Evolutionary conservation across 2,888 invertebrate genomes (phyloP), one percentile per base, ranked within the genome.

Genomic region (Tipula confusa): DNA sequence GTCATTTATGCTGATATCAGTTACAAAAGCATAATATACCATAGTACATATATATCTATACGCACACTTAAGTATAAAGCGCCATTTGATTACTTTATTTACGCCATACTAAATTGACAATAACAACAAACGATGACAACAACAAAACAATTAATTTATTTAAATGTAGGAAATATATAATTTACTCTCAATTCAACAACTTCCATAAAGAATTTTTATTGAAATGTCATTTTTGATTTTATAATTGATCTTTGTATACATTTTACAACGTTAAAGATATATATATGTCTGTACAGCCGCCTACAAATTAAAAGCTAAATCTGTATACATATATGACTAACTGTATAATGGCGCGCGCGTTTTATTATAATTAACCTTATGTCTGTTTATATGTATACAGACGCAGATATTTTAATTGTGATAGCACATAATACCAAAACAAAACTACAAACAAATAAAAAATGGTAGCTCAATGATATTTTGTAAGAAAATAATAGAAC

Each of bases 161-260:
- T 82, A 82, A 64, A 24, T 64, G 64, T 64, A 64, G 64, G 64
- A 64, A 64, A 64, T 64, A 9, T 64, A 64, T 24, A 64, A 64
- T 64, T 64, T 64, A 64, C 64, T 64, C 64, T 64, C 18, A 64
- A 24, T 24, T 64, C 64, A 64, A 64, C 64, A 64, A 64, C 64
- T 24, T 64, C 64, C 64, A 64, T 64, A 64, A 31, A 38, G 13
- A 6, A 64, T 15, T 64, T 64, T 9, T 48, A 64, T 64, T 64
- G 64, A 64, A 64, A 64, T 64, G 64, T 64, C 64, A 64, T 64
- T 64, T 64, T 64, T 64, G 64, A 64, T 64, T 64, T 64, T 64
- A 64, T 64, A 64, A 64, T 64, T 64, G 64, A 64, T 64, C 64
- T 64, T 24, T 48, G 5, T 24, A 11, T 64, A 43, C n/a, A 43